Percentiles rank a stretch among this genome's conserved stretches.
Evolutionary conservation across 2,113 vertebrate genomes (phyloP).

Genomic region (Excalfactoria chinensis): DNA sequence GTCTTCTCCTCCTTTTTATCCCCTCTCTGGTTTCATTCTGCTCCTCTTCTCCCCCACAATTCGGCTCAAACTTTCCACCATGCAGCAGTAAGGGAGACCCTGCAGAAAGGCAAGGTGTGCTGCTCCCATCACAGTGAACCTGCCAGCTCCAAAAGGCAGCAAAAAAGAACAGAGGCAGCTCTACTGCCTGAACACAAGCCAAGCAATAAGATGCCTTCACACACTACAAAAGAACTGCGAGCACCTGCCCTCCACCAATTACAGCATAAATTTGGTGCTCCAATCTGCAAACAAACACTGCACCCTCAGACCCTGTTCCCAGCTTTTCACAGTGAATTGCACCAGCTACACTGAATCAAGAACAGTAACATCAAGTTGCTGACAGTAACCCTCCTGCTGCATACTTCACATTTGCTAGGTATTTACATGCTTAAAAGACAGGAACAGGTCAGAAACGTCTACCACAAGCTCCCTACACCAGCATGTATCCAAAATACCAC

Average conservation of each 20-base stretch:
- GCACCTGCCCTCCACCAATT: not conserved
- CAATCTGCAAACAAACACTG: not conserved
- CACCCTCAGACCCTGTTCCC: not conserved
- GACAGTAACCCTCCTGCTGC: not conserved
- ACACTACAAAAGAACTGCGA: not conserved
- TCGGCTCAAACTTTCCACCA: not conserved
- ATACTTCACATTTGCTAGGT: not conserved
- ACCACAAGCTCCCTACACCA: not conserved
- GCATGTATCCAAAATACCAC: not conserved
- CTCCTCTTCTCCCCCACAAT: not conserved
- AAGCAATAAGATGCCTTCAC: not conserved
- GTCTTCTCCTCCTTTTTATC: not conserved
- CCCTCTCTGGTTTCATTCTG: not conserved
- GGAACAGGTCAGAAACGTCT: not conserved
- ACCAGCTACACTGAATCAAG: not conserved
- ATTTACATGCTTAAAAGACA: not conserved
- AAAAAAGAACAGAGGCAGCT: not conserved
- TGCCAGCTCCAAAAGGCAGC: not conserved
- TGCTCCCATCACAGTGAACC: not conserved
- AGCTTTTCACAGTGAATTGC: not conserved
- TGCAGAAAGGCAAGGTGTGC: not conserved
- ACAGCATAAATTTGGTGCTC: not conserved
- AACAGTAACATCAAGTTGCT: not conserved
- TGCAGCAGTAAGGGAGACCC: accelerated
- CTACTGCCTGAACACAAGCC: not conserved